Conservation (phyloP, 2,888 invertebrate genomes). For the Spilarctia lutea region DNA sequence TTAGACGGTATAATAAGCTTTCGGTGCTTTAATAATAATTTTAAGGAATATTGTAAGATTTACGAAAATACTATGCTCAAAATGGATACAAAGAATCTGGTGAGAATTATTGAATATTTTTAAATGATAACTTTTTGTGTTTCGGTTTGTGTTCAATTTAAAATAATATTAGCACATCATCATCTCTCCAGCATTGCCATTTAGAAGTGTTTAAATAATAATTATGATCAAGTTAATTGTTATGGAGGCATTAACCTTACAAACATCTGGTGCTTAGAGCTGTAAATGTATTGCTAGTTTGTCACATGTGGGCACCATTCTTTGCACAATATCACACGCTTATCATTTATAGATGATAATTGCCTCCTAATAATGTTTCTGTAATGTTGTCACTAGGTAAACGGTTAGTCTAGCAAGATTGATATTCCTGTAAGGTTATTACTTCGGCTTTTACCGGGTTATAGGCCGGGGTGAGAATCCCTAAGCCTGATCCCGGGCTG, state of each 20-base stretch:
- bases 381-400: conserved; percentile 47
- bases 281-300: conserved; percentile 68
- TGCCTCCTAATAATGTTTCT: conserved; percentile 28
- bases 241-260: conserved; percentile 70
- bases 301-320: conserved; percentile 82
- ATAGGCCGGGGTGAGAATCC: conserved; percentile 63
- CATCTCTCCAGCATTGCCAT: background rate
- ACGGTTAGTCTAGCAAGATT: conserved; percentile 55
- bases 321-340: conserved; percentile 58
- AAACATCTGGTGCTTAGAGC: conserved; percentile 78
- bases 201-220: conserved; percentile 26
- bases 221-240: conserved; percentile 51
- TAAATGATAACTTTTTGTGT: conserved; percentile 27
- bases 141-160: conserved; percentile 10
- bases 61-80: conserved; percentile 39
- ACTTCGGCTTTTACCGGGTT: conserved; percentile 64
- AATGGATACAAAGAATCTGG: conserved; percentile 62
- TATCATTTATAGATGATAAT: conserved; percentile 40
- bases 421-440: conserved; percentile 64
- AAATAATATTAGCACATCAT: background rate
- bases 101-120: conserved; percentile 57
- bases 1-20: conserved; percentile 77
- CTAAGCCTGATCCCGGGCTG: conserved; percentile 54
- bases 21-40: conserved; percentile 78
- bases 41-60: conserved; percentile 37